phyloP scores from a whole-genome alignment of 2,113 vertebrate species.

The Guaruba guarouba region DNA sequence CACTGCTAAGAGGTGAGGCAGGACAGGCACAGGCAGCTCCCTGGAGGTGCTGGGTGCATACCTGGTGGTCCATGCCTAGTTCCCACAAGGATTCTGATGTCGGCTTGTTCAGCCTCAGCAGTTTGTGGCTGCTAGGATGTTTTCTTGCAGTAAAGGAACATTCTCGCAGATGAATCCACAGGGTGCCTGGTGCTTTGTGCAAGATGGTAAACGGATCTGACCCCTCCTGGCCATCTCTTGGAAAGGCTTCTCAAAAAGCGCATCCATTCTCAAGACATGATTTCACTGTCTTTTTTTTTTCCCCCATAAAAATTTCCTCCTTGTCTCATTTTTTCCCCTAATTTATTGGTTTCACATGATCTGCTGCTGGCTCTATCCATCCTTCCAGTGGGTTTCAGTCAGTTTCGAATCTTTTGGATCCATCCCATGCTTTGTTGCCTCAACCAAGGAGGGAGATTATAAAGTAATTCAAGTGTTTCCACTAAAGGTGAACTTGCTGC shows the following conservation, averaged over 20 bases:
- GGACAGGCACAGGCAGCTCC: background rate
- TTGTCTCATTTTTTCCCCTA: background rate
- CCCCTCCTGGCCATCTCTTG: background rate
- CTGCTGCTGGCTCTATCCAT: background rate
- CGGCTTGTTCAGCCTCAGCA: background rate
- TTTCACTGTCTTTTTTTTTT: background rate
- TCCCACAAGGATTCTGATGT: accelerated
- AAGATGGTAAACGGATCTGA: background rate
- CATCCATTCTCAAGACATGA: background rate
- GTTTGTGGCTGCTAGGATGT: background rate
- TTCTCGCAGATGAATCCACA: background rate
- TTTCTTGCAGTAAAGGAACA: background rate
- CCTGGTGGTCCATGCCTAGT: background rate
- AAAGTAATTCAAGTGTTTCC: background rate
- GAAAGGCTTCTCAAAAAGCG: background rate
- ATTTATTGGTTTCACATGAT: background rate
- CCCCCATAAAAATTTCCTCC: background rate
- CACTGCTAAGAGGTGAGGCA: background rate
- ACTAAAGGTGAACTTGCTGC: background rate
- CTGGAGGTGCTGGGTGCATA: accelerated
- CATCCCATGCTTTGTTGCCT: background rate
- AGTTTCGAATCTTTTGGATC: background rate
- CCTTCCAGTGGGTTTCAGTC: background rate
- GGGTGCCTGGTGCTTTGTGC: background rate
- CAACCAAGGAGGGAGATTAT: background rate